phyloP scores from a whole-genome alignment of 2,888 invertebrate species.

The Lathronympha strigana region DNA sequence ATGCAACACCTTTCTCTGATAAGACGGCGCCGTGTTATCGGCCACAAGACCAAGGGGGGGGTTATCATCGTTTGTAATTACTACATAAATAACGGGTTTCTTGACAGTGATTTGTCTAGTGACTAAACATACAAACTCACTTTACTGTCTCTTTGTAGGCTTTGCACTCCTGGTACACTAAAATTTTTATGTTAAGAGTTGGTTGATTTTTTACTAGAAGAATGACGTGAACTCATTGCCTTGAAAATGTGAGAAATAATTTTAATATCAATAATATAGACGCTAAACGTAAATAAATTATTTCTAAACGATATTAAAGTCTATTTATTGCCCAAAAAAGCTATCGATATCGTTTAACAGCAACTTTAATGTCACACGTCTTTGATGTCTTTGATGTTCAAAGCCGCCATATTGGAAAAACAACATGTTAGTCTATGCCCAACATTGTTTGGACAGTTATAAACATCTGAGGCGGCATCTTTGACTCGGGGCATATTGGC shows the following conservation, averaged over 20 bases:
- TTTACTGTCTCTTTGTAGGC: not conserved
- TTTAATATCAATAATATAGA: not conserved
- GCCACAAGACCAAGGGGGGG: conserved; percentile 32
- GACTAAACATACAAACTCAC: conserved; percentile 2
- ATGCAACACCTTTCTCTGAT: conserved; percentile 36
- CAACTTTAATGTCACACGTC: conserved; percentile 40
- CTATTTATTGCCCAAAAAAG: conserved; percentile 23
- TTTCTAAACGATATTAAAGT: conserved; percentile 3
- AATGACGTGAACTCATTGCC: no score
- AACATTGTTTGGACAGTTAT: conserved; percentile 41
- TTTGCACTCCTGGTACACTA: not conserved
- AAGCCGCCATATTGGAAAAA: conserved; percentile 42
- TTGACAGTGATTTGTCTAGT: conserved; percentile 35
- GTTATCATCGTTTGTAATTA: conserved; percentile 35
- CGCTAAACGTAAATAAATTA: not conserved
- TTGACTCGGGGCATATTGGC: conserved; percentile 38
- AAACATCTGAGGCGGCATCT: conserved; percentile 40
- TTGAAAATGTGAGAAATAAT: not conserved
- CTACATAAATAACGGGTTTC: conserved; percentile 35
- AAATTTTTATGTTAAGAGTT: no score
- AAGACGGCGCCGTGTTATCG: conserved; percentile 38
- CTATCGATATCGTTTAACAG: conserved; percentile 40
- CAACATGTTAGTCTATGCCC: conserved; percentile 39
- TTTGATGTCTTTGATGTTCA: conserved; percentile 41
- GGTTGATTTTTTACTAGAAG: no score